Evolutionary conservation across 2,797 vertebrate genomes (phyloP), one percentile per base, ranked within the genome.

Genomic region (Champsocephalus gunnari): DNA sequence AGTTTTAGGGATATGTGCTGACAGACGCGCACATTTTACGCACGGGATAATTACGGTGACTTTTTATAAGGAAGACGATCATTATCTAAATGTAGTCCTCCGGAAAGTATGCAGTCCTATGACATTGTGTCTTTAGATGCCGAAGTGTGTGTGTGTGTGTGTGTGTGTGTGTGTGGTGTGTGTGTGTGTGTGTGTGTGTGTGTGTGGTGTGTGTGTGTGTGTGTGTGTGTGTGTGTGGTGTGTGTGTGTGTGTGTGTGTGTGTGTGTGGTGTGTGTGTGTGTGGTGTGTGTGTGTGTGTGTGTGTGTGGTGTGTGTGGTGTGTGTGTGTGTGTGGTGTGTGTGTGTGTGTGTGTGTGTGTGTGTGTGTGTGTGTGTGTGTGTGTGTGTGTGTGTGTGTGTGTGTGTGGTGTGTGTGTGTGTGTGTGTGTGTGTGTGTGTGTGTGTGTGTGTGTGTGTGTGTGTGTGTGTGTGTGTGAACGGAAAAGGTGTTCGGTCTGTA

Each of bases 401-500:
- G 21, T 21, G 21, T 21, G 21, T 21, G 21, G 51, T 54, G 49
- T 19, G 49, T 53, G 9, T 62, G 24, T 9, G 54, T 16, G 65
- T 47, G 11, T 1, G 34, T 45, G 59, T 5, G 14, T 38, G 34
- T 59, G 47, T 34, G 34, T 21, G 9, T 9, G 9, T 16, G 24
- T 28, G 24, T 28, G 24, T 28, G 28, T 28, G 28, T 28, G 28
- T 28, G 28, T 28, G 28, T 28, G 28, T 28, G 24, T 28, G 24
- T 28, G 24, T 28, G 24, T 28, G 24, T 28, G 28, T 3, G 24
- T 28, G 24, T 28, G 24, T 21, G 3, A 24, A 24, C 21, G 21
- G 21, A 59, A 59, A 71, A 61, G 19, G 9, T 71, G 57, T 45
- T 85, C 57, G 65, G 77, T 88, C 59, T 58, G 71, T 49, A 13